These are phyloP conservation scores for Microvelia longipes DNA, from an alignment of 1,140 invertebrate genomes.

Conservation along the genomic window DNA sequence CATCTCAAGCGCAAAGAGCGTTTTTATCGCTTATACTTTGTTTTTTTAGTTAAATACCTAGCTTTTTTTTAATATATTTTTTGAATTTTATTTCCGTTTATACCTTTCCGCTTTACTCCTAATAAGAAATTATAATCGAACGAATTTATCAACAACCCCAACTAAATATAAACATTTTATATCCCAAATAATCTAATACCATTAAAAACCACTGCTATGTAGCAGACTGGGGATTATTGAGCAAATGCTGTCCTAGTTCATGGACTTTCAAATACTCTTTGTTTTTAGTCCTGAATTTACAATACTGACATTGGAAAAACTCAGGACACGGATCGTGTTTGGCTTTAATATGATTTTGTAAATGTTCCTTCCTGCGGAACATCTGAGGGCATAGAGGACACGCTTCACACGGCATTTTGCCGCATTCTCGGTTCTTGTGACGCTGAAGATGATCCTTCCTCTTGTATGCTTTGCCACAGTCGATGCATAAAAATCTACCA, in stretches of 20 bases:
- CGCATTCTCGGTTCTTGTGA: conserved; percentile 8
- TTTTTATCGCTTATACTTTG: too few species aligned
- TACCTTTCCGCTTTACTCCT: too few species aligned
- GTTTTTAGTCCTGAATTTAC: conserved; percentile 38
- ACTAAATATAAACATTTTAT: too few species aligned
- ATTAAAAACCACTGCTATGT: background rate
- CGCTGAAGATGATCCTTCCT: conserved; percentile 3
- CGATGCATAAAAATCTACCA: conserved; percentile 1
- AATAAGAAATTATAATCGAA: too few species aligned
- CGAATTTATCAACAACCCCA: too few species aligned
- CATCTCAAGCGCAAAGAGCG: too few species aligned
- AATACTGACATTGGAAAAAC: conserved; percentile 35
- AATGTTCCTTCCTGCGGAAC: conserved; percentile 35
- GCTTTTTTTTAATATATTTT: too few species aligned
- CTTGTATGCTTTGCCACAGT: conserved; percentile 2
- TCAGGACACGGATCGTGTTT: conserved; percentile 19
- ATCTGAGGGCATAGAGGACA: conserved; percentile 32
- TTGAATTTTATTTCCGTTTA: too few species aligned
- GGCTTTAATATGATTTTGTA: conserved; percentile 32
- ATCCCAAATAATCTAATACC: too few species aligned
- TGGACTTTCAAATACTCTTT: conserved; percentile 34
- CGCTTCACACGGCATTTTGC: background rate
- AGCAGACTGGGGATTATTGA: background rate
- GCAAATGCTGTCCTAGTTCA: conserved; percentile 26
- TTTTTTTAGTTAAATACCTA: too few species aligned